Evolutionary conservation across 2,113 vertebrate genomes (phyloP), one percentile per base, ranked within the genome.

Genomic region (Rhynchomys soricoides): DNA sequence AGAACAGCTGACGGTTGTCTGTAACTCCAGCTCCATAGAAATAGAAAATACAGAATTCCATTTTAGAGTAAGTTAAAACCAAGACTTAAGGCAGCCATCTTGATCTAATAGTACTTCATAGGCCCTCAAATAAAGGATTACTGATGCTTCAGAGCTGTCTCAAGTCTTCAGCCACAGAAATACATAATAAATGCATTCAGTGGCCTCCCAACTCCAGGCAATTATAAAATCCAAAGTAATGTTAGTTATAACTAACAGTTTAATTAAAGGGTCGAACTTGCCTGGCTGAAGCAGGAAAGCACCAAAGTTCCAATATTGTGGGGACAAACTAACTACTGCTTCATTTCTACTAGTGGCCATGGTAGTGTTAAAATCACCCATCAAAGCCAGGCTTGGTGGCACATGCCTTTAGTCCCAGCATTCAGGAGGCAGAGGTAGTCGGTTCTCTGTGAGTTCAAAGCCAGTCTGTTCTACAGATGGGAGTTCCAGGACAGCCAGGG

Each of bases 141-240:
- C 85, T 70, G 87, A 83, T 90, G 75, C 29, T 97, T 78, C 73
- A 81, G 45, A 90, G 26, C 87, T 95, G 89, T 75, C 64, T 86
- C 86, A 86, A 91, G 86, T 95, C 50, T 85, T 92, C 70, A 91
- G 9, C 79, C 37, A 86, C 70, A 86, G 26, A 94, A 3, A 86
- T 68, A 81, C 37, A 86, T 31, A 34, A 96, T 15, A 37, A 37
- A 64, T 48, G 64, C 90, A 94, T 48, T 92, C 93, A 81, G 78
- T 34, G 29, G 90, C 7, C 24, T 90, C 59, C 62, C 78, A 66
- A 91, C 22, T 89, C 48, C 52, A 89, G 71, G 22, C 52, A 93
- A 89, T 86, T 83, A 86, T 81, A 90, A 96, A 95, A 92, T 52
- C 64, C 34, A 73, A 86, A 79, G 29, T 66, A 48, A 71, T 55